Evolutionary conservation across 2,797 vertebrate genomes (phyloP).

Genomic region (Nyctibius grandis): DNA sequence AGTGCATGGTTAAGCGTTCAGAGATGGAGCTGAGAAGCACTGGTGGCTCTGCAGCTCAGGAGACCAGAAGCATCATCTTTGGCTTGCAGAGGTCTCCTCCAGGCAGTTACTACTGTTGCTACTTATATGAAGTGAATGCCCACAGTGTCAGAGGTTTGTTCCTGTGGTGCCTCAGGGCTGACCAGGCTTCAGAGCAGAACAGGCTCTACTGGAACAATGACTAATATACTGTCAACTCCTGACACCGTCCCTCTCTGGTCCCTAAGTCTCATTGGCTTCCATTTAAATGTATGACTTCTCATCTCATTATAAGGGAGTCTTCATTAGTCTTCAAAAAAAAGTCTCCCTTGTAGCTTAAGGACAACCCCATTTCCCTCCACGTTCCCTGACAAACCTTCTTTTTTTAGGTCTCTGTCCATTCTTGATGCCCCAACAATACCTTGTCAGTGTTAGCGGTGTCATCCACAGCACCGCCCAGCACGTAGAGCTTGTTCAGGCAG

Average conservation of each 20-base stretch:
- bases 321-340: no score
- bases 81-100: neutral
- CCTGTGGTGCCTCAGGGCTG: neutral
- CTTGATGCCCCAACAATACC: conserved; percentile 47
- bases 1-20: fast-evolving
- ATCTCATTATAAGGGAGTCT: neutral
- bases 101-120: neutral
- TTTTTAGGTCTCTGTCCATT: neutral
- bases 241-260: neutral
- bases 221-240: neutral
- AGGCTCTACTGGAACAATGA: neutral
- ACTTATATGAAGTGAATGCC: neutral
- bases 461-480: conserved; percentile 76
- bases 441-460: conserved; percentile 72
- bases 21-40: neutral
- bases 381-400: neutral
- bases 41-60: neutral
- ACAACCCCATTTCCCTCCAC: neutral
- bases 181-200: neutral
- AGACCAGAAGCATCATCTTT: neutral
- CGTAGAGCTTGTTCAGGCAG: conserved; percentile 74
- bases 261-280: neutral
- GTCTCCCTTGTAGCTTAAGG: neutral
- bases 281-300: neutral
- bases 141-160: neutral